Evolutionary conservation across 2,797 vertebrate genomes (phyloP), one percentile per base, ranked within the genome.

Genomic region (Setipinna tenuifilis): DNA sequence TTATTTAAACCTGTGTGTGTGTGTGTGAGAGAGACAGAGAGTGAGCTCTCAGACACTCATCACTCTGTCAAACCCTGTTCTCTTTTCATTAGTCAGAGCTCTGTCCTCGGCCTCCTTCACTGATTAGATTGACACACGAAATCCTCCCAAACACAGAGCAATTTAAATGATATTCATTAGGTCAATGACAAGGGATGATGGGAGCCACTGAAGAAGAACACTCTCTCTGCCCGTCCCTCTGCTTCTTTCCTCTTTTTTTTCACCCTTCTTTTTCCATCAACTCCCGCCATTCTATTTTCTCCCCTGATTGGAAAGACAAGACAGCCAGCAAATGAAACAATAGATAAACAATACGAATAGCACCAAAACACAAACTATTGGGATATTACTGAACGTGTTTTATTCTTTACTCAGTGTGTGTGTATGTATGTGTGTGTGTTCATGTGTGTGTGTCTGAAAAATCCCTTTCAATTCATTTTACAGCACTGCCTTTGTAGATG

Each of bases 101-200:
- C 96, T 97, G 97, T 95, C 96, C 97, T 97, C 97, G 95, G 96
- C 96, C 97, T 97, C 96, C 97, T 96, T 95, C 97, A 97, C 97
- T 98, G 98, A 99, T 99, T 98, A 99, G 98, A 99, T 98, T 97
- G 97, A 99, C 98, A 98, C 98, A 97, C 97, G 97, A 98, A 98
- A 97, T 98, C 97, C 96, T 98, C 97, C 97, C 96, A 99, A 98
- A 98, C 97, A 98, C 97, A 97, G 97, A 98, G 97, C 98, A 98
- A 99, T 99, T 99, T 98, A 99, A 98, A 98, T 98, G 97, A 99
- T 98, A 98, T 98, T 98, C 98, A 99, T 98, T 98, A 98, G 97
- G 98, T 96, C 95, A 95, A 97, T 99, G 98, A 98, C 98, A 98
- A 97, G 98, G 95, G 96, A 96, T 98, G 98, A 98, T 97, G 97